Evolutionary conservation across 2,113 vertebrate species (phyloP), one percentile per base, ranked within the genome.

Genomic region (Tilapia sparmanii): DNA sequence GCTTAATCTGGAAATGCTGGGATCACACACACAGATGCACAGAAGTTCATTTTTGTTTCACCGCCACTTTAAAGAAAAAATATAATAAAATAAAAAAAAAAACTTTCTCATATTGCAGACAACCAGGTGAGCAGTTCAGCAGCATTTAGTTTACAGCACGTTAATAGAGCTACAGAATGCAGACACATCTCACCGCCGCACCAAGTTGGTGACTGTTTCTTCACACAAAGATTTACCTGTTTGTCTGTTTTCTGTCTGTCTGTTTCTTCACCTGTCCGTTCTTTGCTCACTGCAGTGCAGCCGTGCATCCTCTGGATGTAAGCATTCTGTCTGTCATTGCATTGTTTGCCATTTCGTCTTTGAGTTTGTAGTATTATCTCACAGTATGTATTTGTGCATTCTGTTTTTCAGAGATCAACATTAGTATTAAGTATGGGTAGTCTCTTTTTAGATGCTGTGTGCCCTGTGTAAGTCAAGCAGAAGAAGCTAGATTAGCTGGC

Each of bases 251-350:
- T 88, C 82, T 91, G 10, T 82, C 80, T 88, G 84, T 93, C 88
- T 90, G 83, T 90, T 73, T 93, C 79, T 88, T 90, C 88, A 90
- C 92, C 89, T 89, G 89, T 93, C 90, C 87, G 87, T 92, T 87
- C 86, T 53, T 91, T 31, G 91, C 90, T 94, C 93, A 89, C 90
- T 92, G 93, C 93, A 88, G 95, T 91, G 85, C 92, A 88, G 87
- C 94, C 89, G 82, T 91, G 92, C 91, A 94, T 95, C 94, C 89
- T 92, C 66, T 87, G 91, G 93, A 93, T 94, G 93, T 94, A 94
- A 95, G 95, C 93, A 93, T 93, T 88, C 89, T 94, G 90, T 93
- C 91, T 89, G 90, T 90, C 91, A 82, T 88, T 87, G 87, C 82
- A 31, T 87, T 59, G 59, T 92, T 90, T 90, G 59, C 79, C 89